Evolutionary conservation across 2,797 vertebrate genomes (phyloP).

Genomic region (Trematomus bernacchii): DNA sequence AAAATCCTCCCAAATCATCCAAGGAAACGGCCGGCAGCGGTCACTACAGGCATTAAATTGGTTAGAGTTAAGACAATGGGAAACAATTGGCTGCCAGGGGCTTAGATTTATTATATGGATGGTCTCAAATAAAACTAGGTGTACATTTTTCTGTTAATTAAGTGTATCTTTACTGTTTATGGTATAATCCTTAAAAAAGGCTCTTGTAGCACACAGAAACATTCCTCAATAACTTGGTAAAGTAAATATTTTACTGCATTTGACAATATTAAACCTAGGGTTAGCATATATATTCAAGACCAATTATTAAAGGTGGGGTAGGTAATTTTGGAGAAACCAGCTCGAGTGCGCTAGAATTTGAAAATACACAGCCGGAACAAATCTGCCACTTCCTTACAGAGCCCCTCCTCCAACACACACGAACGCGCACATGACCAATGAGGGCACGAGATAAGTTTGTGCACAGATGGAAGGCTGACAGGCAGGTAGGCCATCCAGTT

Average conservation of each 20-base stretch:
- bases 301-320: neutral
- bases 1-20: conserved; percentile 21
- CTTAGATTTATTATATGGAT: conserved; percentile 22
- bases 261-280: neutral
- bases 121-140: conserved; percentile 20
- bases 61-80: conserved; percentile 8
- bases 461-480: too few species aligned
- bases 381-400: too few species aligned
- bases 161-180: conserved; percentile 35
- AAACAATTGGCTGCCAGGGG: neutral
- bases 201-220: conserved; percentile 11
- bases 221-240: conserved; percentile 19
- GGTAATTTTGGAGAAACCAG: too few species aligned
- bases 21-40: conserved; percentile 10
- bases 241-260: conserved; percentile 17
- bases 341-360: too few species aligned
- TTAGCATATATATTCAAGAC: neutral
- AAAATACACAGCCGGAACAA: too few species aligned
- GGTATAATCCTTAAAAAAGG: conserved; percentile 7
- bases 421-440: too few species aligned
- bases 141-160: conserved; percentile 22
- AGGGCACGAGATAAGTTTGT: too few species aligned
- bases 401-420: too few species aligned
- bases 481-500: too few species aligned
- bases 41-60: neutral